Base-by-base conservation (phyloP, 2,888 invertebrate species). In the Conchocele bisecta region DNA sequence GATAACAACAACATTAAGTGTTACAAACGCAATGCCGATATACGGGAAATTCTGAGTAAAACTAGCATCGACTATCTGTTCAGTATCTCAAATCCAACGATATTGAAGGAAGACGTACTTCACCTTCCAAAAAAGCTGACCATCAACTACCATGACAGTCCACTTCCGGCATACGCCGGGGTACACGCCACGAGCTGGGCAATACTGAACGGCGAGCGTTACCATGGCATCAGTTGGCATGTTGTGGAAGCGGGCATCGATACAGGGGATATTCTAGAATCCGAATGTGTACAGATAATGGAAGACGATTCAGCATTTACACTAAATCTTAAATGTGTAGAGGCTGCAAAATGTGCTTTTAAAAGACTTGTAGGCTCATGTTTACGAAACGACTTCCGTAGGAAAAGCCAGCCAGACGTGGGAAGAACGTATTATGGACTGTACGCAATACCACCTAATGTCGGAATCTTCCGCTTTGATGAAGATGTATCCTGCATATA, bases 61-160 rank as follows among this genome's bases (percentile, higher is more conserved):
- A 37, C 39, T 17, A 24, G 31, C 9, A 69, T 75, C 7, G 78
- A 84, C 50, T 83, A 78, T 41, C 44, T 84, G 2, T 82, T 84
- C 54, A 84, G 83, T 57, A 83, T 84, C 41, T 80, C 74, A 51
- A 83, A 84, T 54, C 84, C 84, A 11, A 44, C 79, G 20, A 77
- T 83, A 63, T 71, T 84, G 7, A 78, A 68, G n/a, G 68, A 79
- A 29, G 61, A 64, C 46, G 76, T 79, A 7, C 60, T 83, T 6
- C 13, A 48, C 26, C 26, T 84, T 17, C 78, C 84, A 7, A 42
- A 56, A 4, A 63, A 51, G 53, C 42, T 81, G 29, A 70, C 81
- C 4, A 80, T 84, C 57, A 84, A 84, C 57, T 84, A 81, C 41
- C 84, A 84, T 58, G 84, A 83, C 53, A 83, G 82, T 33, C 81